phyloP scores from a whole-genome alignment of 1,140 invertebrate genomes.

The Aethina tumida region DNA sequence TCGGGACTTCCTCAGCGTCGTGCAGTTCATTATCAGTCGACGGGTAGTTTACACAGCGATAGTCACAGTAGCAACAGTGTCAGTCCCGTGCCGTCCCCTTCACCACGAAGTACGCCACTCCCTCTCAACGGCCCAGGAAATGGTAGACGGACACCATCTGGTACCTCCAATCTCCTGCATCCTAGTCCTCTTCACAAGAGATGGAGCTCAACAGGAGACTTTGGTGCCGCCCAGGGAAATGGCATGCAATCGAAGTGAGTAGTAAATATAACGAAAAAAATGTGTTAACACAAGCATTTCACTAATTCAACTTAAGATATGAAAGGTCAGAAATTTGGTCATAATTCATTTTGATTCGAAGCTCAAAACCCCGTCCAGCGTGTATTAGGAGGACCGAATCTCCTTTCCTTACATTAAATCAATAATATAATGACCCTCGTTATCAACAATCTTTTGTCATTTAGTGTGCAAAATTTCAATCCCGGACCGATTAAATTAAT shows the following conservation, averaged over 20 bases:
- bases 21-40: slow-evolving; percentile 73
- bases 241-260: slow-evolving; percentile 32
- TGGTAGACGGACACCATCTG: slow-evolving; percentile 21
- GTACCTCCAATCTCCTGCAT: slow-evolving; percentile 17
- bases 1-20: slow-evolving; percentile 42
- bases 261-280: background rate
- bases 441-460: no score
- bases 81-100: slow-evolving; percentile 72
- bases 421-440: no score
- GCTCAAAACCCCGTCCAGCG: background rate
- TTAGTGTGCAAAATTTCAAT: no score
- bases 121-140: slow-evolving; percentile 37
- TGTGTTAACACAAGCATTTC: background rate
- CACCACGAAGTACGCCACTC: slow-evolving; percentile 62
- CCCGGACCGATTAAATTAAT: no score
- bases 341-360: background rate
- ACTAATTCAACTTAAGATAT: slow-evolving; percentile 1
- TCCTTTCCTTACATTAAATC: no score
- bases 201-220: slow-evolving; percentile 77
- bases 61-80: slow-evolving; percentile 73
- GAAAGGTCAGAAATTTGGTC: background rate
- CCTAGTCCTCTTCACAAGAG: slow-evolving; percentile 49
- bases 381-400: no score
- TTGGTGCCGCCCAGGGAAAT: slow-evolving; percentile 31
- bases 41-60: slow-evolving; percentile 74